A percentile compares a stretch with the other conserved stretches of the same genome.
These are phyloP conservation scores for Bryconaethiops microstoma DNA, from an alignment of 2,797 vertebrate species.

Conservation along the genomic window DNA sequence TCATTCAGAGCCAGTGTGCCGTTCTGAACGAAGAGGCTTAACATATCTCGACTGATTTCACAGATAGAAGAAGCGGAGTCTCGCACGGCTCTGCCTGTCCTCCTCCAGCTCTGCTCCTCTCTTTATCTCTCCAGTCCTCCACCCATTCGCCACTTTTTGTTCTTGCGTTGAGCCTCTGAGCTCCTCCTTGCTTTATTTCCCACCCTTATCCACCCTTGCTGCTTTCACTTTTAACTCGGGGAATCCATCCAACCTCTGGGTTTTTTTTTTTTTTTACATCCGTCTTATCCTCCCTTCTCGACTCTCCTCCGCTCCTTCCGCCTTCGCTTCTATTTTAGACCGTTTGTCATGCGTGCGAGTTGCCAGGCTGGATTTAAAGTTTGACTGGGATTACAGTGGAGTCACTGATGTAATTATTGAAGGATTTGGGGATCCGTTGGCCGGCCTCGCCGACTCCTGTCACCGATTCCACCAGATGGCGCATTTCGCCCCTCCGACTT, in stretches of 20 bases:
- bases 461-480: slow-evolving; percentile 12
- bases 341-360: slow-evolving; percentile 11
- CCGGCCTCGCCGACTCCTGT: background rate
- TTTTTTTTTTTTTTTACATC: background rate
- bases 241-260: background rate
- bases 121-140: background rate
- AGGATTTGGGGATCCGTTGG: slow-evolving; percentile 30
- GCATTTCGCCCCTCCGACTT: background rate
- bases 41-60: background rate
- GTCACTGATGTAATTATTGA: slow-evolving; percentile 38
- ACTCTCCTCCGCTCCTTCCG: background rate
- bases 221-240: background rate
- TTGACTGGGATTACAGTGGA: slow-evolving; percentile 35
- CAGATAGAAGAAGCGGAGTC: background rate
- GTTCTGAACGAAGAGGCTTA: background rate
- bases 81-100: background rate
- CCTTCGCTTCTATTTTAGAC: slow-evolving; percentile 20
- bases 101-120: background rate
- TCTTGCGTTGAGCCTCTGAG: background rate
- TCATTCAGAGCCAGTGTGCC: background rate
- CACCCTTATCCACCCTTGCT: background rate
- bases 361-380: slow-evolving; percentile 37
- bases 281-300: no score
- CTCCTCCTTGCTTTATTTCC: background rate
- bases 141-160: background rate